Evolutionary conservation across 1,140 invertebrate species (phyloP).

Genomic region (Stegodyphus mimosarum): DNA sequence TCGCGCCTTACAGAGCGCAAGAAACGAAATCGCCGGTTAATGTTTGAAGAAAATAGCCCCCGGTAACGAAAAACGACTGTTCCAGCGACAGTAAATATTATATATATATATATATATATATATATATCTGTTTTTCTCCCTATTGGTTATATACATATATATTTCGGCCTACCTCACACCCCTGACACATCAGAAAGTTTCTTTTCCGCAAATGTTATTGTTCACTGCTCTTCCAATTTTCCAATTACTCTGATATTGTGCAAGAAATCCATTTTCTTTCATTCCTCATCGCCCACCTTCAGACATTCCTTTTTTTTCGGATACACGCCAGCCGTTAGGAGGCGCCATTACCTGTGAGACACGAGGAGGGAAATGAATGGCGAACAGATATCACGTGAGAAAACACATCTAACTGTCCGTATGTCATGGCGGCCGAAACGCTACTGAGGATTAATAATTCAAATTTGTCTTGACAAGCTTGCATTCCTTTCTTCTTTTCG

Average conservation of each 20-base stretch:
- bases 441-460: background rate
- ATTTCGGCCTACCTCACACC: background rate
- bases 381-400: background rate
- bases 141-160: no score
- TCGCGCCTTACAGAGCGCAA: constrained; percentile 19
- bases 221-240: constrained; percentile 4
- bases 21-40: constrained; percentile 41
- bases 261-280: background rate
- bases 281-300: background rate
- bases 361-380: background rate
- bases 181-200: background rate
- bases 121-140: no score
- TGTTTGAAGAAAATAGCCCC: constrained; percentile 45
- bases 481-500: no score
- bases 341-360: background rate
- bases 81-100: no score
- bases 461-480: background rate
- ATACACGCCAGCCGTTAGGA: background rate
- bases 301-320: background rate
- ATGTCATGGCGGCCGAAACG: background rate
- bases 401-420: background rate
- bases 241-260: constrained; percentile 11
- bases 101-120: no score
- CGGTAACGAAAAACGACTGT: background rate
- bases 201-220: constrained; percentile 2